Evolutionary conservation across 2,888 invertebrate genomes (phyloP).

Genomic region (Eugnorisma glareosa): DNA sequence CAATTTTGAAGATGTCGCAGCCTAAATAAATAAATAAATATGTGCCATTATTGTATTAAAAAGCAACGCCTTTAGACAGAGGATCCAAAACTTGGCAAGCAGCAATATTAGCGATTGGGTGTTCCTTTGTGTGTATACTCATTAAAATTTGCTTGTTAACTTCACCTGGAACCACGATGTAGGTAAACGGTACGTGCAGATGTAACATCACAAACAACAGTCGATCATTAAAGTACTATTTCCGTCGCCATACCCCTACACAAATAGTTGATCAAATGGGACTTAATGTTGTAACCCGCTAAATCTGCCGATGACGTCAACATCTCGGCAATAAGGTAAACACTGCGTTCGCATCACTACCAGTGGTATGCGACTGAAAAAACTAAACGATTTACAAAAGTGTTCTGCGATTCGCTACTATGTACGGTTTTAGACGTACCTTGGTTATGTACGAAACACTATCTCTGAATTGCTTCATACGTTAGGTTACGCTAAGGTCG

Average conservation of each 20-base stretch:
- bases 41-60: neutral
- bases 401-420: slow-evolving; percentile 20
- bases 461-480: neutral
- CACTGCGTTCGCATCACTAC: slow-evolving; percentile 55
- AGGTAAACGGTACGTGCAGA: slow-evolving; percentile 9
- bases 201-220: slow-evolving; percentile 43
- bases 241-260: slow-evolving; percentile 52
- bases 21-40: too few relatives aligned
- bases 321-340: slow-evolving; percentile 58
- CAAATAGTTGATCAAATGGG: slow-evolving; percentile 63
- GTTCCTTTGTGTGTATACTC: neutral
- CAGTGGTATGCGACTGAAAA: slow-evolving; percentile 51
- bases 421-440: slow-evolving; percentile 2
- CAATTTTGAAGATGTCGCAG: neutral
- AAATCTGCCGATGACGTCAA: slow-evolving; percentile 63
- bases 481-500: neutral
- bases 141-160: slow-evolving; percentile 8
- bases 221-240: slow-evolving; percentile 48
- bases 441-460: neutral
- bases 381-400: slow-evolving; percentile 13
- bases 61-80: neutral
- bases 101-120: neutral
- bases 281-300: slow-evolving; percentile 61
- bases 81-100: neutral
- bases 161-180: neutral